These are phyloP conservation scores for Doris montereyensis DNA, from an alignment of 2,888 invertebrate species.

Conservation along the genomic window DNA sequence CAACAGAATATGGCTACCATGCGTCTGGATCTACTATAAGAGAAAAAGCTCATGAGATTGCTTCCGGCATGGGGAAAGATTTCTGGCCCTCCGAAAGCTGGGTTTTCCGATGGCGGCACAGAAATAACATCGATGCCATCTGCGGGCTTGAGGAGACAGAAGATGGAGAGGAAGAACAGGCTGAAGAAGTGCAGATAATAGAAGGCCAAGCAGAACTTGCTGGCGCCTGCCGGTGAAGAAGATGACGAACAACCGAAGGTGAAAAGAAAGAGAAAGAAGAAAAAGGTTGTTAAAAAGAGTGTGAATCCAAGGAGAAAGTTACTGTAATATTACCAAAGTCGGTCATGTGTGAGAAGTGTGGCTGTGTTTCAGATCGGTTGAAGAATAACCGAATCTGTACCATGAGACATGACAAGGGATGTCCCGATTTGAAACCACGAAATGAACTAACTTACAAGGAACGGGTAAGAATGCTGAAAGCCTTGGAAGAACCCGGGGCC, in stretches of 20 bases:
- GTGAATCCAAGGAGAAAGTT: no score
- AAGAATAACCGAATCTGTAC: constrained; percentile 30
- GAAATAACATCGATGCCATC: constrained; percentile 25
- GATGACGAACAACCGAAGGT: neutral
- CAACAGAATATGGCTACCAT: constrained; percentile 35
- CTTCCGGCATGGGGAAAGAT: constrained; percentile 36
- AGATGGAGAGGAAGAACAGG: neutral
- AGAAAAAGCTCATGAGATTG: constrained; percentile 38
- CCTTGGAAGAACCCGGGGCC: constrained; percentile 37
- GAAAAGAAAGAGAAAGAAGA: neutral
- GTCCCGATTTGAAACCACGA: constrained; percentile 32
- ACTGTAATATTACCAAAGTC: constrained; percentile 17
- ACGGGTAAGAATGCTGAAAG: constrained; percentile 34
- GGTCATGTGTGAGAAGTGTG: constrained; percentile 42
- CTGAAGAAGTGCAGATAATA: neutral
- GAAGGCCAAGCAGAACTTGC: neutral
- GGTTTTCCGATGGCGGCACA: constrained; percentile 39
- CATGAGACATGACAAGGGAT: constrained; percentile 35
- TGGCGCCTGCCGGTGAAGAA: no score
- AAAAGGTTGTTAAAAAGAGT: no score
- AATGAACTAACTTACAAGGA: constrained; percentile 36
- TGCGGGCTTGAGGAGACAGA: constrained; percentile 27
- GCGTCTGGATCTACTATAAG: constrained; percentile 31
- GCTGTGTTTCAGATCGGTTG: constrained; percentile 28
- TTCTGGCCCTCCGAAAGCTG: constrained; percentile 41